phyloP scores from a whole-genome alignment of 2,888 invertebrate species.

The Dryadula phaetusa region DNA sequence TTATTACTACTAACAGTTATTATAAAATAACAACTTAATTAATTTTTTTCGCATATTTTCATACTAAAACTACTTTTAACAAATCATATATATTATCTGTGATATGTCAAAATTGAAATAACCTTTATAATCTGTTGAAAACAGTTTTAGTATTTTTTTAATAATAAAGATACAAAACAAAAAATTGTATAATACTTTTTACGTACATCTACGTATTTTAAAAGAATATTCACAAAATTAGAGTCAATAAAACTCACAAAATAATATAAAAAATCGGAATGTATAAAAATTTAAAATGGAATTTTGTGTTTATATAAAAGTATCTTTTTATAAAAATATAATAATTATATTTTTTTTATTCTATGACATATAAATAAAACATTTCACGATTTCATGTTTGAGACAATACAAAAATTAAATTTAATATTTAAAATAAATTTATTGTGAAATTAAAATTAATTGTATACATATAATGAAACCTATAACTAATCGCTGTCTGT shows the following conservation, averaged over 20 bases:
- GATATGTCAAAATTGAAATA: not conserved
- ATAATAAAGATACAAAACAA: not conserved
- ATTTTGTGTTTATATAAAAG: not conserved
- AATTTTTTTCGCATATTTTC: not conserved
- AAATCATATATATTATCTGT: not conserved
- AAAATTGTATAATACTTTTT: not conserved
- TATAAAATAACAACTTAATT: not conserved
- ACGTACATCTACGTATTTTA: too few relatives aligned
- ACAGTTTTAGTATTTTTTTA: not conserved
- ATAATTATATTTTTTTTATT: not conserved
- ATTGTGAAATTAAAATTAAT: too few relatives aligned
- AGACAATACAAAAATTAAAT: too few relatives aligned
- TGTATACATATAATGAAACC: too few relatives aligned
- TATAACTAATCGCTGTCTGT: too few relatives aligned
- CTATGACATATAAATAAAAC: too few relatives aligned
- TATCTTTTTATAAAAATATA: too few relatives aligned
- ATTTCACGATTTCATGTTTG: too few relatives aligned
- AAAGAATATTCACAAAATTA: not conserved
- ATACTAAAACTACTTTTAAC: constrained; percentile 1
- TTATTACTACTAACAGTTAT: constrained; percentile 36
- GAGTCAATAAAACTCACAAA: constrained; percentile 10
- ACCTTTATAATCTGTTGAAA: not conserved
- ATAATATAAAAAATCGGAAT: constrained; percentile 5
- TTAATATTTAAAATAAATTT: too few relatives aligned
- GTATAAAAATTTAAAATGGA: not conserved